Evolutionary conservation across 2,888 invertebrate genomes (phyloP).

Genomic region (Drosophila sordidula): DNA sequence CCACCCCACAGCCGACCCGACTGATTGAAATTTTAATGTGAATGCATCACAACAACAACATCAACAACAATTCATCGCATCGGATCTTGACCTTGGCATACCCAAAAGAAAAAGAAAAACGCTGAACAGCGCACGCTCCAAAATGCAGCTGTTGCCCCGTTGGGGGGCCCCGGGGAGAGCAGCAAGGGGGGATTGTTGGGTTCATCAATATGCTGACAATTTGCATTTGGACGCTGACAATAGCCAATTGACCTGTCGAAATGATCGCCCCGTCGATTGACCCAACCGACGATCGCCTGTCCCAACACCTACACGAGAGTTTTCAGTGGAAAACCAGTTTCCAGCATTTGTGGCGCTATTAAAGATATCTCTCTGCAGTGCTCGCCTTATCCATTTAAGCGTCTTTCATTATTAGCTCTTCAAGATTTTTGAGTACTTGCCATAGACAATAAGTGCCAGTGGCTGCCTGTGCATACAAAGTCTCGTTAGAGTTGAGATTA

Average conservation of each 20-base stretch:
- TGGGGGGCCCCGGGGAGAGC: neutral
- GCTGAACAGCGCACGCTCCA: slow-evolving; percentile 33
- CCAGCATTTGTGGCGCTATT: neutral
- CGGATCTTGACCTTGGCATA: slow-evolving; percentile 55
- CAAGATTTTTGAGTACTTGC: neutral
- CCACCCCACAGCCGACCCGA: neutral
- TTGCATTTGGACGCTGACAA: slow-evolving; percentile 20
- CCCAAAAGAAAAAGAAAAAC: slow-evolving; percentile 20
- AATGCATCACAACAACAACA: slow-evolving; percentile 33
- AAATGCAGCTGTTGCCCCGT: slow-evolving; percentile 40
- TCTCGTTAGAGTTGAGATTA: neutral
- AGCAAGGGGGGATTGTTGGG: neutral
- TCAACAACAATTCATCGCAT: slow-evolving; percentile 24
- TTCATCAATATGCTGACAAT: slow-evolving; percentile 10
- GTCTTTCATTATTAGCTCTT: slow-evolving; percentile 8
- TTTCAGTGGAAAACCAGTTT: slow-evolving; percentile 9
- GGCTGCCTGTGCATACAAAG: slow-evolving; percentile 20
- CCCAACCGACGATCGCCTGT: neutral
- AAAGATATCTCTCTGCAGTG: slow-evolving; percentile 3
- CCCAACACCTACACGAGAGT: neutral
- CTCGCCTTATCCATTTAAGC: slow-evolving; percentile 22
- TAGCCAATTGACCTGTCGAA: slow-evolving; percentile 3
- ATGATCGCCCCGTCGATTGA: neutral
- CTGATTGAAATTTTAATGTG: slow-evolving; percentile 40
- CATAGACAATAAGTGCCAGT: slow-evolving; percentile 1